phyloP scores from a whole-genome alignment of 2,797 vertebrate species.

The Percopsis omiscomaycus region DNA sequence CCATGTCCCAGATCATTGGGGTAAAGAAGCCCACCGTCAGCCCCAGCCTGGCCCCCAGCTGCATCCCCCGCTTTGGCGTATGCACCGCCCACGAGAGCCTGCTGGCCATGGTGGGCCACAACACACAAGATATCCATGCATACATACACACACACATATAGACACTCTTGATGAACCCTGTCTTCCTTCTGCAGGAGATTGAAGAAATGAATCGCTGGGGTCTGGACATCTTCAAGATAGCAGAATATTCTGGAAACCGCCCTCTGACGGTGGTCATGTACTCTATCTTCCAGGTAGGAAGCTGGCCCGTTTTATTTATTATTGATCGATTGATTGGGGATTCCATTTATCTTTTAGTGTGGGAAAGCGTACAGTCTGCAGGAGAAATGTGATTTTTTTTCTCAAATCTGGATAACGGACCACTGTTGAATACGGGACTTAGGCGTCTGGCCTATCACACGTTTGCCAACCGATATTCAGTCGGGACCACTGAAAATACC shows the following conservation, averaged over 20 bases:
- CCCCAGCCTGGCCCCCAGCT: constrained; percentile 70
- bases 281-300: constrained; percentile 89
- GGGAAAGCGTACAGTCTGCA: too few relatives aligned
- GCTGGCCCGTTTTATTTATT: neutral
- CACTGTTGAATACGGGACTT: too few relatives aligned
- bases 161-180: neutral
- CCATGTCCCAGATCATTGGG: constrained; percentile 88
- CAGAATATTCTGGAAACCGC: constrained; percentile 86
- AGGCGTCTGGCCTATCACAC: too few relatives aligned
- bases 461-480: too few relatives aligned
- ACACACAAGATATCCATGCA: neutral
- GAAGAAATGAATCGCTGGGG: constrained; percentile 91
- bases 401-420: too few relatives aligned
- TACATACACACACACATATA: neutral
- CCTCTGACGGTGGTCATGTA: constrained; percentile 90
- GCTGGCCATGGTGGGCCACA: constrained; percentile 81
- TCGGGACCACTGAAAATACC: too few relatives aligned
- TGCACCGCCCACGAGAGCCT: constrained; percentile 82
- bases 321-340: too few relatives aligned
- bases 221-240: constrained; percentile 88
- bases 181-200: constrained; percentile 78
- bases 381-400: too few relatives aligned
- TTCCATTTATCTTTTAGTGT: too few relatives aligned
- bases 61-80: constrained; percentile 88
- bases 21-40: constrained; percentile 78